Evolutionary conservation across 2,888 invertebrate genomes (phyloP).

Genomic region (Bimastos eiseni): DNA sequence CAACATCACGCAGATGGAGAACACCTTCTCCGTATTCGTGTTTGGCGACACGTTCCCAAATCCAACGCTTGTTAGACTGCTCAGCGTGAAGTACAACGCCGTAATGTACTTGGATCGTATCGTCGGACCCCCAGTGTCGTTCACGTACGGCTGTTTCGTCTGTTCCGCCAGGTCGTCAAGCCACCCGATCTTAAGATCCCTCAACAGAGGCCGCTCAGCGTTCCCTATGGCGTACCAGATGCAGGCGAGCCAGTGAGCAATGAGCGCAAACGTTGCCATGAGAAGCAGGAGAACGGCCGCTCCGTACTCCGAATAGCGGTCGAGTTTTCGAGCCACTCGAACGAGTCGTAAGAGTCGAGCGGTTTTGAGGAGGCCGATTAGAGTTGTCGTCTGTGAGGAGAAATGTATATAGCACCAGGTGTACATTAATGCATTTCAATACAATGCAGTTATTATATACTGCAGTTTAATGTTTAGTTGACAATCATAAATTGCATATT

Average conservation of each 20-base stretch:
- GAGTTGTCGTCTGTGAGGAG: conserved; percentile 83
- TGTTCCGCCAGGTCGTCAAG: conserved; percentile 89
- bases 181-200: conserved; percentile 83
- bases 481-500: too few relatives aligned
- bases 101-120: conserved; percentile 80
- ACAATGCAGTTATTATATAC: too few relatives aligned
- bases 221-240: conserved; percentile 90
- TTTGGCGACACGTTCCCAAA: conserved; percentile 76
- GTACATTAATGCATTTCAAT: too few relatives aligned
- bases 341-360: conserved; percentile 91
- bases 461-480: too few relatives aligned
- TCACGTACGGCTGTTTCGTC: conserved; percentile 81
- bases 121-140: conserved; percentile 68
- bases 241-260: conserved; percentile 98
- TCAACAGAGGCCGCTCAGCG: neutral
- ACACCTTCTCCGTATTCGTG: conserved; percentile 93
- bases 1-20: conserved; percentile 97
- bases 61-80: conserved; percentile 94
- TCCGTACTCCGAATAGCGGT: conserved; percentile 97
- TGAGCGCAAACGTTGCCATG: conserved; percentile 91
- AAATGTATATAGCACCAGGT: neutral
- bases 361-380: conserved; percentile 96
- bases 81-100: conserved; percentile 96
- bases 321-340: conserved; percentile 93
- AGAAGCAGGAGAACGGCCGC: conserved; percentile 93